These are phyloP conservation scores for Novumbra hubbsi DNA, from an alignment of 2,797 vertebrate genomes.

Conservation along the genomic window DNA sequence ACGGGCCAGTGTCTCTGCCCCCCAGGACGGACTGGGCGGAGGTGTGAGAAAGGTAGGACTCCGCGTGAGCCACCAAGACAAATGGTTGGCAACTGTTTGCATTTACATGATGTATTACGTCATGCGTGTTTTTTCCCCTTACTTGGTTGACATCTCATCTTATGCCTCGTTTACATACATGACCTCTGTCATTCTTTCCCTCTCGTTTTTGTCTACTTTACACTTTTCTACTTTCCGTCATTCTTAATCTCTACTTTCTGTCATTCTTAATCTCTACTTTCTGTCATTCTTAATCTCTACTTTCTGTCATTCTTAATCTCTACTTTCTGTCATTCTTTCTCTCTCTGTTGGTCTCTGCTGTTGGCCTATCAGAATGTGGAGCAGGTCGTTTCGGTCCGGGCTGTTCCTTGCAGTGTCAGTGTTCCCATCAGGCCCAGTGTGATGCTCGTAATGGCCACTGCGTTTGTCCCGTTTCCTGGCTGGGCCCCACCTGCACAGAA, in stretches of 20 bases:
- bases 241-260: neutral
- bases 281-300: neutral
- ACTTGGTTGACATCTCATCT: neutral
- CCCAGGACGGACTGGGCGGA: constrained; percentile 66
- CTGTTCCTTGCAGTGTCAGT: constrained; percentile 70
- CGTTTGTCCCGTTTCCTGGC: constrained; percentile 64
- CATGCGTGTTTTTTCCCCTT: neutral
- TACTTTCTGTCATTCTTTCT: neutral
- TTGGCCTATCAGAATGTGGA: constrained; percentile 60
- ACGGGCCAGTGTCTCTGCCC: constrained; percentile 74
- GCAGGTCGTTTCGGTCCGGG: constrained; percentile 56
- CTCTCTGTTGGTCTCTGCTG: neutral
- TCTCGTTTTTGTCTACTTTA: no score
- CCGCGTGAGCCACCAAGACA: neutral
- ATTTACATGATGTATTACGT: neutral
- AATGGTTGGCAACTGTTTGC: neutral
- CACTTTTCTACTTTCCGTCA: no score
- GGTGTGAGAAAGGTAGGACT: constrained; percentile 70
- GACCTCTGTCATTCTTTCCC: neutral
- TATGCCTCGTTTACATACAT: neutral
- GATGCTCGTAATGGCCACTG: constrained; percentile 70
- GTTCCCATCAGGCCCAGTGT: constrained; percentile 67
- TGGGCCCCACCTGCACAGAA: constrained; percentile 74
- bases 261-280: neutral
- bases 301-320: neutral